Conservation (phyloP, 2,888 invertebrate genomes). For the Oligia latruncula region DNA sequence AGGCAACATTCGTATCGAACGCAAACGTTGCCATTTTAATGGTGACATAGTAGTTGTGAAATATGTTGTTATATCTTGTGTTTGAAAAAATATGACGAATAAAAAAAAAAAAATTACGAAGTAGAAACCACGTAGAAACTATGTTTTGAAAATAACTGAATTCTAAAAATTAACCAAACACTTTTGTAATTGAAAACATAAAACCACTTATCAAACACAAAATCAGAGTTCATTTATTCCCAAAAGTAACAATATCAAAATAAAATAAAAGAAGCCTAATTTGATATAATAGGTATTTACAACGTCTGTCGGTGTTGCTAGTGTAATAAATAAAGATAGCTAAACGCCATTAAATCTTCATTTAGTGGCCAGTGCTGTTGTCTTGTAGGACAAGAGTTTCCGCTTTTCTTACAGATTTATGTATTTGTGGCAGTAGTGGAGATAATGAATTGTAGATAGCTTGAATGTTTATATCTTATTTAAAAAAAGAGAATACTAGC, state of each 20-base stretch:
- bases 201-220: neutral
- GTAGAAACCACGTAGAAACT: neutral
- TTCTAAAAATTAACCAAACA: no score
- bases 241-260: conserved; percentile 32
- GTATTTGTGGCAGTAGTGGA: conserved; percentile 35
- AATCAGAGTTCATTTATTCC: conserved; percentile 19
- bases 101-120: neutral
- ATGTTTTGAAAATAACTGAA: neutral
- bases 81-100: neutral
- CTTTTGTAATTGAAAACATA: neutral
- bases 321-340: conserved; percentile 66
- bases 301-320: conserved; percentile 52
- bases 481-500: neutral
- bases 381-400: conserved; percentile 59
- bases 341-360: conserved; percentile 68
- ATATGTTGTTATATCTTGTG: neutral
- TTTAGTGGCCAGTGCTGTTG: conserved; percentile 56
- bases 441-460: conserved; percentile 31
- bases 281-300: conserved; percentile 64
- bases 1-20: conserved; percentile 46
- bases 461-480: conserved; percentile 5
- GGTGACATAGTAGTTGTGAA: conserved; percentile 15
- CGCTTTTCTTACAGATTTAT: conserved; percentile 64
- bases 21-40: conserved; percentile 29
- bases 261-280: conserved; percentile 47